A percentile compares a stretch with the other conserved stretches of the same genome.
phyloP scores from a whole-genome alignment of 2,113 vertebrate genomes.

The Furnarius figulus region DNA sequence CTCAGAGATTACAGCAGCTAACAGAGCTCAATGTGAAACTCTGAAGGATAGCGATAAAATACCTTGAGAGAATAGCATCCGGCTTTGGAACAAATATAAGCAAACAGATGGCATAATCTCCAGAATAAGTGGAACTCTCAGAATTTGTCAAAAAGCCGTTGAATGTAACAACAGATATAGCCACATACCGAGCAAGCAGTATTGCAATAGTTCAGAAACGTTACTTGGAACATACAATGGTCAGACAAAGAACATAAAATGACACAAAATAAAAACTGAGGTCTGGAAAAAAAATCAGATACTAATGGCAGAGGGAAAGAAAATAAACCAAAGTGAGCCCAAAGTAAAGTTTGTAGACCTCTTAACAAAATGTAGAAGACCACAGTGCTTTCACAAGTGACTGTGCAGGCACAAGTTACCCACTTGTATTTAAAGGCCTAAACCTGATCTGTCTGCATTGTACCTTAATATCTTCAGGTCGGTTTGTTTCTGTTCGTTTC shows the following conservation, averaged over 20 bases:
- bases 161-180: background rate
- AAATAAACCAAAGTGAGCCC: background rate
- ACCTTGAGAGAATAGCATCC: background rate
- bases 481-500: conserved; percentile 85
- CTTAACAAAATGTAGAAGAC: background rate
- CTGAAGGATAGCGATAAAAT: background rate
- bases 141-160: background rate
- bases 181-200: background rate
- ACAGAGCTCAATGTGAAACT: background rate
- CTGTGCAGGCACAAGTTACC: background rate
- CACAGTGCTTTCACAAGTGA: background rate
- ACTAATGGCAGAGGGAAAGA: background rate
- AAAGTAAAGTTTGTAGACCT: background rate
- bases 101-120: background rate
- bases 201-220: rapidly evolving
- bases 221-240: background rate
- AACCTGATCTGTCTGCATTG: background rate
- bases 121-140: background rate
- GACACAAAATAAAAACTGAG: background rate
- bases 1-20: background rate
- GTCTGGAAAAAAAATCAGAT: background rate
- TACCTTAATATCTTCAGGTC: conserved; percentile 96
- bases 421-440: background rate
- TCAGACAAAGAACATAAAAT: background rate
- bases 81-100: background rate